Percentiles rank a stretch among this genome's conserved stretches.
These are phyloP conservation scores for Cylindroiulus punctatus DNA, from an alignment of 2,888 invertebrate species.

Conservation along the genomic window DNA sequence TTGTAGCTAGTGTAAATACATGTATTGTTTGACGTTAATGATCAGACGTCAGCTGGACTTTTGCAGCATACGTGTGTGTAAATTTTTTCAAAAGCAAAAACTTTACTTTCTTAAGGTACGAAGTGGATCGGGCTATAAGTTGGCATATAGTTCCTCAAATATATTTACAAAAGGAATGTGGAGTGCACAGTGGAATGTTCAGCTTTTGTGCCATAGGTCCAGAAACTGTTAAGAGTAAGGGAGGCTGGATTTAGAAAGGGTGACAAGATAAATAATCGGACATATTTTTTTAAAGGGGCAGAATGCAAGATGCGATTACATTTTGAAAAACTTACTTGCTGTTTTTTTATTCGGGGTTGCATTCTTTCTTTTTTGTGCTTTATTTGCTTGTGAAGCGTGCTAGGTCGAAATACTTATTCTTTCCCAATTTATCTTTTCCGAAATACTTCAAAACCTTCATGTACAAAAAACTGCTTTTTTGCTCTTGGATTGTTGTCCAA, in stretches of 20 bases:
- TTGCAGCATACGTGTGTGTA: too few species aligned
- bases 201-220: not conserved
- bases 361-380: conserved; percentile 35
- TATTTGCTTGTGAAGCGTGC: conserved; percentile 42
- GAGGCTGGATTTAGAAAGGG: conserved; percentile 29
- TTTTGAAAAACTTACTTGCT: conserved; percentile 42
- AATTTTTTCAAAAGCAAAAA: too few species aligned
- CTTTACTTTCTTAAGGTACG: not conserved
- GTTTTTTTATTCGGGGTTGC: not conserved
- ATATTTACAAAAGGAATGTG: conserved; percentile 44
- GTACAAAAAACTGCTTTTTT: conserved; percentile 23
- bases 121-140: not conserved
- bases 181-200: conserved; percentile 2
- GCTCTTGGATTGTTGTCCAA: conserved; percentile 4
- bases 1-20: too few species aligned
- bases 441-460: conserved; percentile 6
- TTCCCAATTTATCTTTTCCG: conserved; percentile 35
- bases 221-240: not conserved
- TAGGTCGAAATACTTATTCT: conserved; percentile 44
- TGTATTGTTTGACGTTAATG: too few species aligned
- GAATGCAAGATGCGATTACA: conserved; percentile 15
- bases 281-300: conserved; percentile 39
- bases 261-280: conserved; percentile 56
- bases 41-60: too few species aligned
- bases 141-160: not conserved